These are phyloP conservation scores for Saimiri boliviensis DNA, from an alignment of 2,113 vertebrate genomes.

Conservation along the genomic window DNA sequence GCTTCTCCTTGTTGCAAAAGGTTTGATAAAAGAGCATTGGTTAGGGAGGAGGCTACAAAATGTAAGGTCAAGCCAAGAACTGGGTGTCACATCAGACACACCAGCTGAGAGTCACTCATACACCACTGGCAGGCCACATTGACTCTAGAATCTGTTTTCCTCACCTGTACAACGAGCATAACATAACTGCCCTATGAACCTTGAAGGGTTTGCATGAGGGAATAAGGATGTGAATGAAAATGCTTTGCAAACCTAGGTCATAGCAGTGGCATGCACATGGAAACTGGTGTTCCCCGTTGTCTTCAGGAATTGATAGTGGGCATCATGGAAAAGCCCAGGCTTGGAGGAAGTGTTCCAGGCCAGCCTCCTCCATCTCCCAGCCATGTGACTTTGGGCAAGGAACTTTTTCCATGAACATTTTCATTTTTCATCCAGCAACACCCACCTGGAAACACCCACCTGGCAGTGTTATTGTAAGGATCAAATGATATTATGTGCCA, in stretches of 20 bases:
- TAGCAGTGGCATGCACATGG: accelerated
- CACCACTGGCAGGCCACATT: accelerated
- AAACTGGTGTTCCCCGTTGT: accelerated
- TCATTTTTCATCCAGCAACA: not conserved
- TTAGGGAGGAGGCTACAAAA: accelerated
- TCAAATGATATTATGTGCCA: too few relatives aligned
- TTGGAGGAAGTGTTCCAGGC: not conserved
- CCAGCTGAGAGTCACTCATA: accelerated
- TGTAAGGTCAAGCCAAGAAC: not conserved
- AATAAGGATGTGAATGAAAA: accelerated
- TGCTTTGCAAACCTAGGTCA: accelerated
- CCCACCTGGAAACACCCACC: not conserved
- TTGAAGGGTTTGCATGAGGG: accelerated
- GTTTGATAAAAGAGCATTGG: accelerated
- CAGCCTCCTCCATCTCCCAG: accelerated
- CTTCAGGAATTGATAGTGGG: accelerated
- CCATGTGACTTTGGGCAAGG: not conserved
- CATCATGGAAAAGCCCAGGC: accelerated
- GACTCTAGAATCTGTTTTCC: not conserved
- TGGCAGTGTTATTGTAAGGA: not conserved
- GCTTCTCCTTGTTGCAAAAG: accelerated
- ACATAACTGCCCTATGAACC: accelerated
- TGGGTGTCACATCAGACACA: accelerated
- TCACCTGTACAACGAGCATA: accelerated
- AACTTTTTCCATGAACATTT: not conserved